Conservation (phyloP, 2,113 vertebrate species). For the Stercorarius parasiticus region DNA sequence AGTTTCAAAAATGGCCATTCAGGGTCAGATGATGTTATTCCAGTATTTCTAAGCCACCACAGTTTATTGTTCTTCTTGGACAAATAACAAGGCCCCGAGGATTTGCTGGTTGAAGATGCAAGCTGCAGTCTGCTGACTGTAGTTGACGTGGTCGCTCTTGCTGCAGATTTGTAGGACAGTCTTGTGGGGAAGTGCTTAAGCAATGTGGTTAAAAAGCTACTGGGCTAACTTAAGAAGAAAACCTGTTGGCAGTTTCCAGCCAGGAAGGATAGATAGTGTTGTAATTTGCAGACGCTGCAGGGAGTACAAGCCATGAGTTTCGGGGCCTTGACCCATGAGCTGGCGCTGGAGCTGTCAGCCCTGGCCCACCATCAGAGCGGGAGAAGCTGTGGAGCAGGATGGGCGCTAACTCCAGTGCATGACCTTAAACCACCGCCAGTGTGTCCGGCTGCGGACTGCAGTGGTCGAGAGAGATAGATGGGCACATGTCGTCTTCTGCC, state of each 20-base stretch:
- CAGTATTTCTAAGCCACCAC: background rate
- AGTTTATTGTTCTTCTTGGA: background rate
- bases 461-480: background rate
- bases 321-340: background rate
- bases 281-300: background rate
- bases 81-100: background rate
- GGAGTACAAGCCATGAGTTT: background rate
- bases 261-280: background rate
- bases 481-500: background rate
- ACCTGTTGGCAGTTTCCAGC: background rate
- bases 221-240: background rate
- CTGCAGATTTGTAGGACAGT: background rate
- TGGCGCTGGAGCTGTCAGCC: background rate
- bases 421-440: background rate
- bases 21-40: background rate
- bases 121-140: background rate
- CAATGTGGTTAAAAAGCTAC: background rate
- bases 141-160: background rate
- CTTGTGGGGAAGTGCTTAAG: background rate
- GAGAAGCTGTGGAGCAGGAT: background rate
- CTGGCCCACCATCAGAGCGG: background rate
- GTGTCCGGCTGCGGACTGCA: fast-evolving
- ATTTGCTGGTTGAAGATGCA: background rate
- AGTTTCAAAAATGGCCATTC: background rate
- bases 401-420: background rate